Evolutionary conservation across 2,888 invertebrate genomes (phyloP).

Genomic region (Lutraria lutraria): DNA sequence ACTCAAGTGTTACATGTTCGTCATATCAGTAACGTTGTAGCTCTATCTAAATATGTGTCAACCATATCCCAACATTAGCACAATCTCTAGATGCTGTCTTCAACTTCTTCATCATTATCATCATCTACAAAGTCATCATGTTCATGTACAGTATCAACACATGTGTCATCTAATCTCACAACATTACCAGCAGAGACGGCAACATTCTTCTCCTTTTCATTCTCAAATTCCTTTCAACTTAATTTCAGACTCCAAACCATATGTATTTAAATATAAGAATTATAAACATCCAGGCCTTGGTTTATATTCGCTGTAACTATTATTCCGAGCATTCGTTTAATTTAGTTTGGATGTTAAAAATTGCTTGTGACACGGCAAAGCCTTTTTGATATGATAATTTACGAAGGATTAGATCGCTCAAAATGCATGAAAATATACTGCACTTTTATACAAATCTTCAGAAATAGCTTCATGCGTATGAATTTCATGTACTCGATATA

Average conservation of each 20-base stretch:
- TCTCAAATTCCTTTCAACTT: neutral
- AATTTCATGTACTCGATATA: neutral
- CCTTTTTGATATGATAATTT: slow-evolving; percentile 22
- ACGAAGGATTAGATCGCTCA: neutral
- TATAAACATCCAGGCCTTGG: slow-evolving; percentile 1
- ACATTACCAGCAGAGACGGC: neutral
- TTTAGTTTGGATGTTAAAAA: slow-evolving; percentile 16
- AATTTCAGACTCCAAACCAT: neutral
- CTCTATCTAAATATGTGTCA: neutral
- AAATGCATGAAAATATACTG: neutral
- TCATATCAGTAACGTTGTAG: neutral
- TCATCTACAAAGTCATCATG: neutral
- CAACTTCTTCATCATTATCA: neutral
- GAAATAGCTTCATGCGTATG: slow-evolving; percentile 13
- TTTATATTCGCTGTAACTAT: slow-evolving; percentile 10
- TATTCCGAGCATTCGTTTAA: slow-evolving; percentile 29
- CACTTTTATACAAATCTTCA: neutral
- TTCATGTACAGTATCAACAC: neutral
- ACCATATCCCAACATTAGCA: neutral
- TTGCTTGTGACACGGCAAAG: neutral
- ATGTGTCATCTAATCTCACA: neutral
- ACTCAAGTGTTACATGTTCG: no score
- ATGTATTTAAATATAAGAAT: slow-evolving; percentile 31
- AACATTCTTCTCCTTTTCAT: neutral
- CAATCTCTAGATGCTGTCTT: neutral